Conservation (phyloP, 2,797 vertebrate species). For the Lates japonicus region DNA sequence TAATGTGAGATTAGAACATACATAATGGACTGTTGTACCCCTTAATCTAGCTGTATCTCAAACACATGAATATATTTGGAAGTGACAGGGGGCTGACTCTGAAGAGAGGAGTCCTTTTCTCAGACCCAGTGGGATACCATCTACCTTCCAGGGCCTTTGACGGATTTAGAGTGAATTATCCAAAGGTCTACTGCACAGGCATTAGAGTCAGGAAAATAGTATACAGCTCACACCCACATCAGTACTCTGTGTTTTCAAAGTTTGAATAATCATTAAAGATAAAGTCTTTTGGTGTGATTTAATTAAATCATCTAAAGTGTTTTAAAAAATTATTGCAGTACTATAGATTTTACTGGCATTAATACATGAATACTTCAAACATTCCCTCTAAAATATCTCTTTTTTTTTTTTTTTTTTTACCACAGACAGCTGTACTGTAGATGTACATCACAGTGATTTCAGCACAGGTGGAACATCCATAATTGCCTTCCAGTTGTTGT, state of each 20-base stretch:
- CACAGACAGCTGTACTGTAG: neutral
- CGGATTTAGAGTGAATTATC: conserved; percentile 45
- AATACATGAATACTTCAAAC: neutral
- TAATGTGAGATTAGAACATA: conserved; percentile 47
- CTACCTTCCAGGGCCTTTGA: conserved; percentile 44
- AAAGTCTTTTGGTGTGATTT: neutral
- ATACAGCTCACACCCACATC: neutral
- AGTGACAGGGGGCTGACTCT: conserved; percentile 40
- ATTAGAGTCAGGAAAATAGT: conserved; percentile 36
- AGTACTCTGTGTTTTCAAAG: neutral
- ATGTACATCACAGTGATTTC: neutral
- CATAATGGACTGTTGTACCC: conserved; percentile 26
- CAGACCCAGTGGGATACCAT: conserved; percentile 46
- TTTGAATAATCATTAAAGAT: neutral
- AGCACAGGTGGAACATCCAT: conserved; percentile 13
- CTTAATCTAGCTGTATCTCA: conserved; percentile 34
- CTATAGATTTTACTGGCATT: neutral
- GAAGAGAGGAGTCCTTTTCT: conserved; percentile 37
- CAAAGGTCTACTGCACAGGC: conserved; percentile 34
- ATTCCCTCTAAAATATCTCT: neutral
- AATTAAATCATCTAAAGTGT: neutral
- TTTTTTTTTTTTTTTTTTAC: neutral
- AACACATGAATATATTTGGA: conserved; percentile 60
- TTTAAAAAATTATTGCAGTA: neutral
- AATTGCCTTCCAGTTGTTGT: conserved; percentile 38